These are phyloP conservation scores for Imbricaverruca yamaguchii DNA, from an alignment of 2,888 invertebrate species.

Conservation along the genomic window DNA sequence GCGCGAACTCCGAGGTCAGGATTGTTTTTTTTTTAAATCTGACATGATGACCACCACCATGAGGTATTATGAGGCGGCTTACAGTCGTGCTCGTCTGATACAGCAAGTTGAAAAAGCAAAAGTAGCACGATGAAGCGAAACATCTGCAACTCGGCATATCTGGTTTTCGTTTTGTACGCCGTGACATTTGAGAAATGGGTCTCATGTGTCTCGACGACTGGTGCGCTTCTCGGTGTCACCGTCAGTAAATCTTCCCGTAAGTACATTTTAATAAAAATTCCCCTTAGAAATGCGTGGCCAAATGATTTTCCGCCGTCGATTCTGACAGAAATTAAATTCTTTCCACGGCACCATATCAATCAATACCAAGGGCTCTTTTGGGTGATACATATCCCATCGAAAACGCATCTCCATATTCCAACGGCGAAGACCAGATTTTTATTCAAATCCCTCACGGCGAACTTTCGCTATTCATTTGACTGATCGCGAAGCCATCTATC, in stretches of 20 bases:
- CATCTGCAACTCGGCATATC: too few species aligned
- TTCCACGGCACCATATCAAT: slow-evolving; percentile 5
- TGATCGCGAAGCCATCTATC: background rate
- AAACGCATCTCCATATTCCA: slow-evolving; percentile 16
- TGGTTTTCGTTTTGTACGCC: too few species aligned
- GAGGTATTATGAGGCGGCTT: too few species aligned
- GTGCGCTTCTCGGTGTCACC: background rate
- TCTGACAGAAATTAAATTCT: slow-evolving; percentile 17
- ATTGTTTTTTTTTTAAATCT: too few species aligned
- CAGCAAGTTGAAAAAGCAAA: too few species aligned
- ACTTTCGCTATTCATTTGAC: slow-evolving; percentile 19
- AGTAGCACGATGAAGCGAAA: too few species aligned
- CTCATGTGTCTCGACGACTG: too few species aligned
- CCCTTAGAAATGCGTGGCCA: background rate
- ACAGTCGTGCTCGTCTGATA: too few species aligned
- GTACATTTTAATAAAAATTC: background rate
- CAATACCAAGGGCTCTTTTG: background rate
- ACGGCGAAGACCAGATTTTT: slow-evolving; percentile 3
- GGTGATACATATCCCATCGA: slow-evolving; percentile 8
- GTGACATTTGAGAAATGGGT: too few species aligned
- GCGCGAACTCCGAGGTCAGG: too few species aligned
- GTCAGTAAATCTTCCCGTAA: background rate
- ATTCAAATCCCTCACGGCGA: slow-evolving; percentile 15
- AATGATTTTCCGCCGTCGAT: slow-evolving; percentile 9
- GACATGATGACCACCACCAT: too few species aligned